Evolutionary conservation across 1,140 invertebrate species (phyloP).

Genomic region (Drosophila busckii): DNA sequence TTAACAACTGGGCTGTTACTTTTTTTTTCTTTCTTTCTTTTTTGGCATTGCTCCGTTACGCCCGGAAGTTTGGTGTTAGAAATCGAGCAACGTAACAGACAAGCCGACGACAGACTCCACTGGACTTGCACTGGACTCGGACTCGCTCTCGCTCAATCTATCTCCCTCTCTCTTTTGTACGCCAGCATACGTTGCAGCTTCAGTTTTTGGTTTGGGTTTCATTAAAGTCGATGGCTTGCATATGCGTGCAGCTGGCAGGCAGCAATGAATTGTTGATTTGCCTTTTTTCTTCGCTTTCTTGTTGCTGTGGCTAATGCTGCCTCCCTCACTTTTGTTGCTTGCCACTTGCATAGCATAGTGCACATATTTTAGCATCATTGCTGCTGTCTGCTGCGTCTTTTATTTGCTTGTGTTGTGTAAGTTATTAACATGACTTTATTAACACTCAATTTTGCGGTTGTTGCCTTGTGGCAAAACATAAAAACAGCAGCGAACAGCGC

Average conservation of each 20-base stretch:
- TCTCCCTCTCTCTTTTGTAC: neutral
- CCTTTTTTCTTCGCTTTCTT: constrained; percentile 46
- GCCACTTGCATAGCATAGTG: too few relatives aligned
- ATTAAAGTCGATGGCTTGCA: constrained; percentile 22
- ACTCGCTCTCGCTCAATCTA: neutral
- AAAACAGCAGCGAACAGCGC: constrained; percentile 26
- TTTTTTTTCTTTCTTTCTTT: too few relatives aligned
- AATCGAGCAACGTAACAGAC: constrained; percentile 52
- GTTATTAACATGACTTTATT: constrained; percentile 76
- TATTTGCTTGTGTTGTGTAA: constrained; percentile 31
- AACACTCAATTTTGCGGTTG: constrained; percentile 73
- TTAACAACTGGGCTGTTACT: neutral
- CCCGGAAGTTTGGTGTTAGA: constrained; percentile 69
- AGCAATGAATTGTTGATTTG: constrained; percentile 51
- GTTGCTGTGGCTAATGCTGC: too few relatives aligned
- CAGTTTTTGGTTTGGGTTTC: constrained; percentile 12
- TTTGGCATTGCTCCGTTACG: too few relatives aligned
- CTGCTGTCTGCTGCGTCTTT: neutral
- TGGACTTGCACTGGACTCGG: neutral
- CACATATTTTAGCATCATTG: neutral
- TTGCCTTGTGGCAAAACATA: constrained; percentile 40
- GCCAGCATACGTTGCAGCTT: constrained; percentile 40
- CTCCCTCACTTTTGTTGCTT: too few relatives aligned
- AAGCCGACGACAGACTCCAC: constrained; percentile 26
- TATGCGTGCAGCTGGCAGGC: constrained; percentile 32